A percentile compares a stretch with the other conserved stretches of the same genome.
Evolutionary conservation across 2,113 vertebrate species (phyloP).

Genomic region (Tachuris rubrigastra): DNA sequence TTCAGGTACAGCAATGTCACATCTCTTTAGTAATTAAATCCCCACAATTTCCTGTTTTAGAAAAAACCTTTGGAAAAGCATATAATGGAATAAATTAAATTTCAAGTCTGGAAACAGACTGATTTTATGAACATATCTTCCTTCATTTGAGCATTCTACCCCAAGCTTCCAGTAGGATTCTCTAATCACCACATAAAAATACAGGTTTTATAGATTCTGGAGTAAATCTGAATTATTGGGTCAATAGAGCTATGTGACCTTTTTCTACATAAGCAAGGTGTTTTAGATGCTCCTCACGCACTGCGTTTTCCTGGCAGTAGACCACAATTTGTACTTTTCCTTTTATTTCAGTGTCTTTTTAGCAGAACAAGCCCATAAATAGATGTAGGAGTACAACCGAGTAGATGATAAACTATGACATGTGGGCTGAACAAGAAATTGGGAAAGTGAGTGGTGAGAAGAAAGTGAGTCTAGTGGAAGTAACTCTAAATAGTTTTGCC

Average conservation of each 20-base stretch:
- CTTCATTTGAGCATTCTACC: not conserved
- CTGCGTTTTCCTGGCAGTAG: not conserved
- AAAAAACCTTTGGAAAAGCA: not conserved
- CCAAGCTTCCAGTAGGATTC: not conserved
- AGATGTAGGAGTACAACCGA: not conserved
- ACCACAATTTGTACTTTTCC: not conserved
- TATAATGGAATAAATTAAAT: not conserved
- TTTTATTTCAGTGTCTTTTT: not conserved
- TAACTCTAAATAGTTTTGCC: slow-evolving; percentile 12
- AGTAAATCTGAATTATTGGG: not conserved
- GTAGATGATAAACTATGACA: slow-evolving; percentile 18
- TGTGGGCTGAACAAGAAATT: slow-evolving; percentile 14
- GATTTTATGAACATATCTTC: not conserved
- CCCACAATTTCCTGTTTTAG: not conserved
- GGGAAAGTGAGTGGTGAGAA: not conserved
- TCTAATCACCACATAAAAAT: not conserved
- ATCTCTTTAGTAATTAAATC: not conserved
- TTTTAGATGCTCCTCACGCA: not conserved
- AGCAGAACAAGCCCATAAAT: slow-evolving; percentile 29
- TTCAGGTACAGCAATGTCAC: not conserved
- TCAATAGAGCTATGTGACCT: not conserved
- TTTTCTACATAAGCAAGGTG: not conserved
- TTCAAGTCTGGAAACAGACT: not conserved
- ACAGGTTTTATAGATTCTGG: not conserved
- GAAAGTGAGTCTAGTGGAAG: slow-evolving; percentile 12